Evolutionary conservation across 2,797 vertebrate genomes (phyloP).

Genomic region (Gobionotothen gibberifrons): DNA sequence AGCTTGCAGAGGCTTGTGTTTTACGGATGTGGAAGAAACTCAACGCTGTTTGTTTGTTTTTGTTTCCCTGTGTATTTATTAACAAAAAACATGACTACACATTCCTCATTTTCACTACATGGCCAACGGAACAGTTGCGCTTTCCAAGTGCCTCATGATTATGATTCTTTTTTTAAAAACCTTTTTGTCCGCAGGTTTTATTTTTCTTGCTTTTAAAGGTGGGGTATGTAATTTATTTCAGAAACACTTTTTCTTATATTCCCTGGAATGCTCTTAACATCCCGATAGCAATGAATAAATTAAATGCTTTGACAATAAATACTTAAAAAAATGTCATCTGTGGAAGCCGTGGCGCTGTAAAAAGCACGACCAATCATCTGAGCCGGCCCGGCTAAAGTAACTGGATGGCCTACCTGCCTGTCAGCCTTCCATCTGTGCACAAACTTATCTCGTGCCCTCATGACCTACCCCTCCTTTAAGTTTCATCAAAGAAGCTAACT

Average conservation of each 20-base stretch:
- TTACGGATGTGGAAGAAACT: constrained; percentile 61
- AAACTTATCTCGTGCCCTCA: too few relatives aligned
- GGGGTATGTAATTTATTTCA: too few relatives aligned
- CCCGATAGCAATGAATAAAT: too few relatives aligned
- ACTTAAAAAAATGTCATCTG: too few relatives aligned
- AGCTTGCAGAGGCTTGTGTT: constrained; percentile 58
- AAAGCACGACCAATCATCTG: too few relatives aligned
- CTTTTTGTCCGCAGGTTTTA: not conserved
- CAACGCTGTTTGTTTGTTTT: constrained; percentile 60
- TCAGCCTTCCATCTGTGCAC: too few relatives aligned
- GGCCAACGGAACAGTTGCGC: constrained; percentile 29
- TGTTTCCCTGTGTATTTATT: constrained; percentile 63
- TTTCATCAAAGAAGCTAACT: not conserved
- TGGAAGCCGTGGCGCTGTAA: too few relatives aligned
- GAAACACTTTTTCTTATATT: too few relatives aligned
- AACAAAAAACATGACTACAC: constrained; percentile 47
- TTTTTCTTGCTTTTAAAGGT: constrained; percentile 8
- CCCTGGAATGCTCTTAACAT: too few relatives aligned
- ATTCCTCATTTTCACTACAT: constrained; percentile 62
- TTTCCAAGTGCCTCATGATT: constrained; percentile 72
- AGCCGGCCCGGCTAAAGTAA: too few relatives aligned
- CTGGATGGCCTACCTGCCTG: too few relatives aligned
- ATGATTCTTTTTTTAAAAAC: not conserved
- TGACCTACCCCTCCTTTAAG: not conserved
- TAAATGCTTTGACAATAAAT: too few relatives aligned